These are phyloP conservation scores for Micrastur ruficollis DNA, from an alignment of 2,797 vertebrate genomes.

Conservation along the genomic window DNA sequence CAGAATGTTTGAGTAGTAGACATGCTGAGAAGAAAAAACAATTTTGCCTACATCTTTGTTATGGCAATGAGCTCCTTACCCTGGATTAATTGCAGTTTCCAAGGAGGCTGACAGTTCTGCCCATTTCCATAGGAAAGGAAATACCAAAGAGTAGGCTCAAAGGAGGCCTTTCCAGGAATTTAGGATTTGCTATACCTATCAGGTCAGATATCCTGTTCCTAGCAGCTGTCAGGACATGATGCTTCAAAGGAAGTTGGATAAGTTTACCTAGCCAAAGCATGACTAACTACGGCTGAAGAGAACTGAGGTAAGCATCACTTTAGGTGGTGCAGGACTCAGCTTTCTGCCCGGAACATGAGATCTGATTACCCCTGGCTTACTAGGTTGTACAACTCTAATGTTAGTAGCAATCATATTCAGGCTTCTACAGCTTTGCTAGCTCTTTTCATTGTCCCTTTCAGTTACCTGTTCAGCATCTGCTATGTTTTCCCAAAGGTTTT, in stretches of 20 bases:
- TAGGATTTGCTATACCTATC: constrained; percentile 7
- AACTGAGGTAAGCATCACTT: neutral
- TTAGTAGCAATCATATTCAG: neutral
- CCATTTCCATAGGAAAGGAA: constrained; percentile 36
- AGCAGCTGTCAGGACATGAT: constrained; percentile 47
- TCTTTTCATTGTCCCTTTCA: neutral
- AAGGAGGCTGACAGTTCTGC: constrained; percentile 1
- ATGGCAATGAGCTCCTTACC: neutral
- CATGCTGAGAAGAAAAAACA: neutral
- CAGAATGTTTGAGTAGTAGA: neutral
- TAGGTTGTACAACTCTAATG: neutral
- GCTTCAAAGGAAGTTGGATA: constrained; percentile 49
- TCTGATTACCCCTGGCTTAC: neutral
- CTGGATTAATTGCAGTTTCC: constrained; percentile 29
- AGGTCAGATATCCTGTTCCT: constrained; percentile 48
- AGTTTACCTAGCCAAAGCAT: neutral
- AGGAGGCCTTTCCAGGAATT: constrained; percentile 32
- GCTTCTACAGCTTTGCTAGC: neutral
- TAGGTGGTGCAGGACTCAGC: constrained; percentile 7
- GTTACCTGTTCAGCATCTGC: neutral
- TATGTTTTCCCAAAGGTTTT: neutral
- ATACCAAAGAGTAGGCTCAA: constrained; percentile 1
- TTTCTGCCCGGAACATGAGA: neutral
- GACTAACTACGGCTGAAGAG: constrained; percentile 12
- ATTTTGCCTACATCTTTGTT: neutral